phyloP scores from a whole-genome alignment of 2,888 invertebrate species.

The Tenthredo notha region DNA sequence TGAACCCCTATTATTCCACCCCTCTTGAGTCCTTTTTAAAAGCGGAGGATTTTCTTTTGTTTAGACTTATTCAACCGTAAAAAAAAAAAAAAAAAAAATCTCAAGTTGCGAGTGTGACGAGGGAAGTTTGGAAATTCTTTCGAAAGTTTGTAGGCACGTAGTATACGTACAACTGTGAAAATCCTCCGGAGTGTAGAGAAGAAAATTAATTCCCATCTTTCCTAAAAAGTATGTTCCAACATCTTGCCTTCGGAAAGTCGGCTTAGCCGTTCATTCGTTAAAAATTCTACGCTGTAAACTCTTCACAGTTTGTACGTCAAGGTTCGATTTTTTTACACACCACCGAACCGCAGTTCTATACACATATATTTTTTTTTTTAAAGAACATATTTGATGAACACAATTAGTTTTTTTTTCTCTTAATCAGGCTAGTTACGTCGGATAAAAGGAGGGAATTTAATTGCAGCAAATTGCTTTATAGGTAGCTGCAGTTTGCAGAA shows the following conservation, averaged over 20 bases:
- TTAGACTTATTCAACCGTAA: conserved; percentile 22
- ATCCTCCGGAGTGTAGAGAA: conserved; percentile 19
- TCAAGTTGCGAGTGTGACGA: conserved; percentile 24
- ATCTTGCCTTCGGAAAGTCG: conserved; percentile 19
- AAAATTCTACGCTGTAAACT: background rate
- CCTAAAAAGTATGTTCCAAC: conserved; percentile 25
- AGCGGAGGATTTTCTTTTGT: background rate
- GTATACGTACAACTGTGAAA: background rate
- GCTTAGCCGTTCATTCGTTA: conserved; percentile 27
- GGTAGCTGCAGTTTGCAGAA: background rate
- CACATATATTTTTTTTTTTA: too few relatives aligned
- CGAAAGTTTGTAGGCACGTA: conserved; percentile 9
- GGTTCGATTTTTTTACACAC: conserved; percentile 23
- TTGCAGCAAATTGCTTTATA: background rate
- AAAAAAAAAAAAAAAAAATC: background rate
- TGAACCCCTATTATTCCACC: background rate
- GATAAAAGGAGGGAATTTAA: background rate
- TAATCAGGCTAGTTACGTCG: background rate
- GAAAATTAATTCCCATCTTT: conserved; percentile 45
- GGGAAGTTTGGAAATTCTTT: conserved; percentile 28
- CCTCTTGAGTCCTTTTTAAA: background rate
- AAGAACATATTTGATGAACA: background rate
- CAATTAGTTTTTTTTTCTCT: background rate
- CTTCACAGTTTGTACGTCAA: background rate
- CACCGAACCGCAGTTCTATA: background rate